Conservation (phyloP, 2,888 invertebrate species). For the Cryptocephalus primarius region DNA sequence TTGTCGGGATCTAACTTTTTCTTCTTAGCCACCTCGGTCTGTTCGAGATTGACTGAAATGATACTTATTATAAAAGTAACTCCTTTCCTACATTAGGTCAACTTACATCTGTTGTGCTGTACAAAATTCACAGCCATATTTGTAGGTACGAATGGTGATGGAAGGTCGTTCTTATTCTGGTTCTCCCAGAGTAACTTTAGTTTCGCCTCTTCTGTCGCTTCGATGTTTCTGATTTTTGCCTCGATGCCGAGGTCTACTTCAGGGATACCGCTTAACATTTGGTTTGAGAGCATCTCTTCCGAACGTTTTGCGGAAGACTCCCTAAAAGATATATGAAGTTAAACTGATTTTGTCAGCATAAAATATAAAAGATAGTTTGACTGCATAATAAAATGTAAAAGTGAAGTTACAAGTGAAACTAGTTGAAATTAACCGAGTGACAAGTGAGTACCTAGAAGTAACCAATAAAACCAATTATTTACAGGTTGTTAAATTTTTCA, state of each 20-base stretch:
- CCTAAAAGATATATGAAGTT: slow-evolving; percentile 33
- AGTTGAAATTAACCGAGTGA: too few species aligned
- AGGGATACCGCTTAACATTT: slow-evolving; percentile 99
- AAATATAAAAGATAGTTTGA: too few species aligned
- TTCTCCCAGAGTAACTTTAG: slow-evolving; percentile 81
- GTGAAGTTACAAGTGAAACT: too few species aligned
- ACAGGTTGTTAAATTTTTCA: too few species aligned
- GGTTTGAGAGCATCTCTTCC: slow-evolving; percentile 99
- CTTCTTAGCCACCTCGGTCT: slow-evolving; percentile 47
- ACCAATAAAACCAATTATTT: too few species aligned
- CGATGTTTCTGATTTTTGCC: slow-evolving; percentile 96
- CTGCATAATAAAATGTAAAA: too few species aligned
- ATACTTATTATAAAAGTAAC: slow-evolving; percentile 4
- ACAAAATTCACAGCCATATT: slow-evolving; percentile 99
- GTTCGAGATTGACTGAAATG: slow-evolving; percentile 74
- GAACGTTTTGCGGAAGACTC: slow-evolving; percentile 79
- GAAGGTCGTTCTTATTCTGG: slow-evolving; percentile 83
- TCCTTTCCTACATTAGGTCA: background rate
- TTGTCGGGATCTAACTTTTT: slow-evolving; percentile 46
- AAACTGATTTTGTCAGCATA: slow-evolving; percentile 44
- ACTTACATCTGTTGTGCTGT: slow-evolving; percentile 88
- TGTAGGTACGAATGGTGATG: slow-evolving; percentile 92
- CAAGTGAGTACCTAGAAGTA: too few species aligned
- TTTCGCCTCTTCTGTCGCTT: slow-evolving; percentile 98
- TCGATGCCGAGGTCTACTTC: slow-evolving; percentile 99